Conservation (phyloP, 2,113 vertebrate genomes). For the Brienomyrus brachyistius region DNA sequence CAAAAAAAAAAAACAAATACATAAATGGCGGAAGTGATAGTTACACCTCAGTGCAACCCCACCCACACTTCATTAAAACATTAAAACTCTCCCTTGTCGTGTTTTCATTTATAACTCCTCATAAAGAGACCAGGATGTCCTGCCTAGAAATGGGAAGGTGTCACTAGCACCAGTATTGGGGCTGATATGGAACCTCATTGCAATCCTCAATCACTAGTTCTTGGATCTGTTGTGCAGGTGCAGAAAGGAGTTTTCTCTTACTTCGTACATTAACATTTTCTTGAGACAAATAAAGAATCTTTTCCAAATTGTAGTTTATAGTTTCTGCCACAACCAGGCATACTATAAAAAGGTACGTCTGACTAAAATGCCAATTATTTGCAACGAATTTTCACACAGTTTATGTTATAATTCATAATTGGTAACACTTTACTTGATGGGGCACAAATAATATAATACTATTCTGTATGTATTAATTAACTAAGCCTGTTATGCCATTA, state of each 20-base stretch:
- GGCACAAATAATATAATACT: not conserved
- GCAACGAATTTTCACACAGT: not conserved
- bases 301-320: not conserved
- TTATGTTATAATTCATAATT: not conserved
- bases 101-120: not conserved
- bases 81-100: not conserved
- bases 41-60: not conserved
- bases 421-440: not conserved
- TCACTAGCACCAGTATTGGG: not conserved
- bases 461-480: not conserved
- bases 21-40: not conserved
- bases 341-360: not conserved
- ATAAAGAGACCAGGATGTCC: not conserved
- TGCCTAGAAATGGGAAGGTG: not conserved
- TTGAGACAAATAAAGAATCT: not conserved
- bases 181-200: not conserved
- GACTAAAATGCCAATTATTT: not conserved
- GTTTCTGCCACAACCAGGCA: not conserved
- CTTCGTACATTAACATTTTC: not conserved
- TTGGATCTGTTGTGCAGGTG: not conserved
- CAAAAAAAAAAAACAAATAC: not conserved
- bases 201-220: not conserved
- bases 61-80: not conserved
- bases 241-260: not conserved
- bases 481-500: no score